phyloP scores from a whole-genome alignment of 2,797 vertebrate genomes.

The Gobio occitaniae region DNA sequence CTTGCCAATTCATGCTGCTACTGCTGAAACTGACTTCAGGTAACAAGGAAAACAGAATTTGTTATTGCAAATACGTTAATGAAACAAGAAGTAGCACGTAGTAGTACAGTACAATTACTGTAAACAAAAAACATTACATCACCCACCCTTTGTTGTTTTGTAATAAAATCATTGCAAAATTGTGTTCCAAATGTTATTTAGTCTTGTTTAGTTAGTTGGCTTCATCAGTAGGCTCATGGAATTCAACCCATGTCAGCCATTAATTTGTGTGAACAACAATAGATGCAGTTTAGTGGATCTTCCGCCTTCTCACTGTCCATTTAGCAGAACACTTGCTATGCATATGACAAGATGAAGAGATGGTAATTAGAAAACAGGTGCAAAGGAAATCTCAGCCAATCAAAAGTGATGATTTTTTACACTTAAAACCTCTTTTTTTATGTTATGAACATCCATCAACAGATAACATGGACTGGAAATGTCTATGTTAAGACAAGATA shows the following conservation, averaged over 20 bases:
- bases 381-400: not conserved
- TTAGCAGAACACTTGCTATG: constrained; percentile 33
- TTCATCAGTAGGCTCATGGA: not conserved
- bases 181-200: not conserved
- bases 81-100: not conserved
- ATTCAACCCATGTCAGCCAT: constrained; percentile 3
- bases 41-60: constrained; percentile 57
- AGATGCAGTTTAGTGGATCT: constrained; percentile 9
- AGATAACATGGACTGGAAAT: not conserved
- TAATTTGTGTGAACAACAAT: constrained; percentile 35
- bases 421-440: no score
- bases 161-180: not conserved
- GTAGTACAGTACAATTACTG: not conserved
- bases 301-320: constrained; percentile 47
- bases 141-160: not conserved
- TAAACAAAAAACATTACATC: not conserved
- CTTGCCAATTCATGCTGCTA: constrained; percentile 87
- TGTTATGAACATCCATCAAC: not conserved
- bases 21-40: constrained; percentile 85
- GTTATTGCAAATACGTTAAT: not conserved
- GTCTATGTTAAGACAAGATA: not conserved
- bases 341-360: constrained; percentile 10
- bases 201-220: not conserved
- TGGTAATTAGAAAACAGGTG: constrained; percentile 12
- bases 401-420: not conserved